Evolutionary conservation across 1,140 invertebrate genomes (phyloP).

Genomic region (Muscidifurax raptorellus): DNA sequence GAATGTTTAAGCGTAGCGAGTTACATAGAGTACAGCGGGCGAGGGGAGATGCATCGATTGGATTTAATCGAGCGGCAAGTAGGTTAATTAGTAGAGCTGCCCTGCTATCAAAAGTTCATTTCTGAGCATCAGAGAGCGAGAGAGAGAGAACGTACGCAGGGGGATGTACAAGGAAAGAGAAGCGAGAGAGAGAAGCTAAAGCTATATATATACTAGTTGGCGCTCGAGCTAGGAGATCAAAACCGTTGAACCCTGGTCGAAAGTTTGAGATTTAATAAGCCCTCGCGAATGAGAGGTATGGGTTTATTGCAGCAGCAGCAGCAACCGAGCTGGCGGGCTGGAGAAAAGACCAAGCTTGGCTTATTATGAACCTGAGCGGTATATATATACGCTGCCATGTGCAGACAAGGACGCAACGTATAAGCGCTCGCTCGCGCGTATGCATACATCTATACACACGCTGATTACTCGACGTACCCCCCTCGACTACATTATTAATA

Average conservation of each 20-base stretch:
- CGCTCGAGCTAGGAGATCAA: conserved; percentile 42
- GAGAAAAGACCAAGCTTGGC: conserved; percentile 31
- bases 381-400: not conserved
- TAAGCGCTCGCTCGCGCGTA: too few relatives aligned
- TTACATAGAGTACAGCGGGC: not conserved
- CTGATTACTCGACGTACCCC: conserved; percentile 53
- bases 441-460: conserved; percentile 42
- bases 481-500: conserved; percentile 60
- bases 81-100: conserved; percentile 45
- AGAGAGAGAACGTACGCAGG: not conserved
- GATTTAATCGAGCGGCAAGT: conserved; percentile 32
- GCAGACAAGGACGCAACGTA: not conserved
- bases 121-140: conserved; percentile 29
- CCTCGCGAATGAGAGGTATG: conserved; percentile 43
- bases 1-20: not conserved
- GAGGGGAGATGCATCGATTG: conserved; percentile 23
- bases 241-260: conserved; percentile 55
- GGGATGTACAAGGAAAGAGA: not conserved
- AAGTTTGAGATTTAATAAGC: conserved; percentile 61
- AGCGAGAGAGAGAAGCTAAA: not conserved
- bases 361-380: not conserved
- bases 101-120: conserved; percentile 47
- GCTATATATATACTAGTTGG: not conserved
- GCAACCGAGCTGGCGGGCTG: not conserved
- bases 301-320: conserved; percentile 32